phyloP scores from a whole-genome alignment of 2,888 invertebrate genomes.

The Brenthis daphne region DNA sequence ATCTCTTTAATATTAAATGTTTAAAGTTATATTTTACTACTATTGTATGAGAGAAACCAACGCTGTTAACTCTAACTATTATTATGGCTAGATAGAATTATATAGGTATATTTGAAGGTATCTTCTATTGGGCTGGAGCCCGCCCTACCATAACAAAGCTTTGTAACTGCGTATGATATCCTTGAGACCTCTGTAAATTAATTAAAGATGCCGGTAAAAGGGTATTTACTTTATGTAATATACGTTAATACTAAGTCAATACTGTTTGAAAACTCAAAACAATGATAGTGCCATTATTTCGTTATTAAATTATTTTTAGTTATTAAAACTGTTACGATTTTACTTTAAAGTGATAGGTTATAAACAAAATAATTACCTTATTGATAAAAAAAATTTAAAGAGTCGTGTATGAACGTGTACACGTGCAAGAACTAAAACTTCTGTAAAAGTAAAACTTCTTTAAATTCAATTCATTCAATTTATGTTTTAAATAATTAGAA shows the following conservation, averaged over 20 bases:
- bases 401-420: no score
- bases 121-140: neutral
- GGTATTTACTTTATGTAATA: slow-evolving; percentile 4
- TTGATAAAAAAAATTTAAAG: no score
- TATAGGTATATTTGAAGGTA: slow-evolving; percentile 6
- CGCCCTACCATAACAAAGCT: slow-evolving; percentile 17
- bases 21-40: neutral
- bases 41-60: neutral
- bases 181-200: slow-evolving; percentile 16
- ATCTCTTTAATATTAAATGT: no score
- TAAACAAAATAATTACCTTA: no score
- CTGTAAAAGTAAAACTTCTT: no score
- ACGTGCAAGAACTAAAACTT: no score
- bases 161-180: slow-evolving; percentile 6
- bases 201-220: slow-evolving; percentile 12
- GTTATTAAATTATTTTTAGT: no score
- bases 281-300: neutral
- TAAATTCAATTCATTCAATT: no score
- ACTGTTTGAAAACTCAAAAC: neutral
- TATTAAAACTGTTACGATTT: no score
- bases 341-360: no score
- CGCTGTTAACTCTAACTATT: slow-evolving; percentile 4
- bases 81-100: slow-evolving; percentile 7
- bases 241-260: neutral
- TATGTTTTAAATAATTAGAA: no score